These are phyloP conservation scores for Romanogobio albipinnatus DNA, from an alignment of 2,113 vertebrate species.

Conservation along the genomic window DNA sequence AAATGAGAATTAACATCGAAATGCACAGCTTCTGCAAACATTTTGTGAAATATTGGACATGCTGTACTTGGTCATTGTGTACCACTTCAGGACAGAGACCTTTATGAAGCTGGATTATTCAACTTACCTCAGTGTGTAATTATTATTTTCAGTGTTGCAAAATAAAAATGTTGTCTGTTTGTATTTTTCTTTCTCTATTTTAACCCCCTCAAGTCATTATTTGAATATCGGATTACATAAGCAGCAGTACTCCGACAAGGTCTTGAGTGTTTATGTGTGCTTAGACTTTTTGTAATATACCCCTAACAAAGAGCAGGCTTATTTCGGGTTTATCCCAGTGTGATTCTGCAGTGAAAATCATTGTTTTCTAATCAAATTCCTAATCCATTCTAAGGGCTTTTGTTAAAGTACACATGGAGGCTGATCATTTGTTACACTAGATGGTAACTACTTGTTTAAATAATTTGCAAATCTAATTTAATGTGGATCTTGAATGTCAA, in stretches of 20 bases:
- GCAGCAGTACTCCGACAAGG: not conserved
- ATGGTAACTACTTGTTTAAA: not conserved
- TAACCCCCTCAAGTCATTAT: not conserved
- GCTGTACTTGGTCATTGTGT: conserved; percentile 39
- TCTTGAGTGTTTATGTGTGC: not conserved
- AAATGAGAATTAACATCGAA: conserved; percentile 48
- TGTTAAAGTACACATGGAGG: not conserved
- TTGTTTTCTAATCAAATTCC: not conserved
- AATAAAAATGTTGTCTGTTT: conserved; percentile 89
- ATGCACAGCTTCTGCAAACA: conserved; percentile 61
- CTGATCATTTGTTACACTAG: not conserved
- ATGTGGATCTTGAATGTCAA: not conserved
- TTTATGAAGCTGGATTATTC: conserved; percentile 82
- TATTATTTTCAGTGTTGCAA: conserved; percentile 88
- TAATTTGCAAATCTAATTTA: not conserved
- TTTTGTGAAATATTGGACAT: conserved; percentile 55
- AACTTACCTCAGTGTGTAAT: conserved; percentile 95
- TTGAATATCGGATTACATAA: not conserved
- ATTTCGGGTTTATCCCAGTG: not conserved
- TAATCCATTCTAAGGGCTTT: not conserved
- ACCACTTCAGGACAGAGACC: conserved; percentile 59
- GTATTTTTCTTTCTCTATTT: conserved; percentile 58
- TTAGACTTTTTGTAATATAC: not conserved
- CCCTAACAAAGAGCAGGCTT: not conserved
- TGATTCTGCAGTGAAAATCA: not conserved